These are phyloP conservation scores for Pediacus dermestoides DNA, from an alignment of 2,888 invertebrate genomes.

Conservation along the genomic window DNA sequence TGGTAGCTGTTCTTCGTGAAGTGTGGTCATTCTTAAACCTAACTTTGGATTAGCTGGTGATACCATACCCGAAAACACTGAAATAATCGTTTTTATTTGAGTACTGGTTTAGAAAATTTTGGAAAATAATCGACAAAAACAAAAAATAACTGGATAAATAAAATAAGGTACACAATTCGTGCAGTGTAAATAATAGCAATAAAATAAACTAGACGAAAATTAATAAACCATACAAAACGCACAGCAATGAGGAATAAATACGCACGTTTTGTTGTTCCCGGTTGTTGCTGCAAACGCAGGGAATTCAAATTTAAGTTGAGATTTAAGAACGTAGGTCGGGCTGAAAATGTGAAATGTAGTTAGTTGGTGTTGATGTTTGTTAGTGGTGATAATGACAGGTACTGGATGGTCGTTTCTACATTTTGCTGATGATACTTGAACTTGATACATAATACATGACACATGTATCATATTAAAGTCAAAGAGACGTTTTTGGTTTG, in stretches of 20 bases:
- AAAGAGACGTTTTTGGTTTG: constrained; percentile 45
- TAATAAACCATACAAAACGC: constrained; percentile 19
- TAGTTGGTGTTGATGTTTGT: constrained; percentile 3
- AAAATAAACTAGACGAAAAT: constrained; percentile 14
- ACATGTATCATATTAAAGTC: constrained; percentile 44
- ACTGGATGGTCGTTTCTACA: constrained; percentile 23
- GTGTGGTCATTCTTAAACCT: constrained; percentile 85
- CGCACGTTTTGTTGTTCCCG: constrained; percentile 77
- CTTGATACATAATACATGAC: constrained; percentile 31
- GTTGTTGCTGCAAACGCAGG: constrained; percentile 80
- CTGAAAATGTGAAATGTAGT: constrained; percentile 64
- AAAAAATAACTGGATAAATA: constrained; percentile 7
- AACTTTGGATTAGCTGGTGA: constrained; percentile 83
- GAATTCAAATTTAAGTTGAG: constrained; percentile 92
- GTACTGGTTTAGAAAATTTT: constrained; percentile 9
- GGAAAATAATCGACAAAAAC: constrained; percentile 7
- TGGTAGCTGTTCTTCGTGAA: constrained; percentile 77
- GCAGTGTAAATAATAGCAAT: constrained; percentile 7
- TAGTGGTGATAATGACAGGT: too few relatives aligned
- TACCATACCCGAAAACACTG: constrained; percentile 51
- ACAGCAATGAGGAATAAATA: constrained; percentile 38
- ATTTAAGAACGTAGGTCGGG: constrained; percentile 97
- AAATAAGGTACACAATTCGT: constrained; percentile 5
- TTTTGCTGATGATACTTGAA: constrained; percentile 18
- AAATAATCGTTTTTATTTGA: too few relatives aligned